A percentile compares a stretch with the other conserved stretches of the same genome.
phyloP scores from a whole-genome alignment of 2,113 vertebrate genomes.

The Platysternon megacephalum region DNA sequence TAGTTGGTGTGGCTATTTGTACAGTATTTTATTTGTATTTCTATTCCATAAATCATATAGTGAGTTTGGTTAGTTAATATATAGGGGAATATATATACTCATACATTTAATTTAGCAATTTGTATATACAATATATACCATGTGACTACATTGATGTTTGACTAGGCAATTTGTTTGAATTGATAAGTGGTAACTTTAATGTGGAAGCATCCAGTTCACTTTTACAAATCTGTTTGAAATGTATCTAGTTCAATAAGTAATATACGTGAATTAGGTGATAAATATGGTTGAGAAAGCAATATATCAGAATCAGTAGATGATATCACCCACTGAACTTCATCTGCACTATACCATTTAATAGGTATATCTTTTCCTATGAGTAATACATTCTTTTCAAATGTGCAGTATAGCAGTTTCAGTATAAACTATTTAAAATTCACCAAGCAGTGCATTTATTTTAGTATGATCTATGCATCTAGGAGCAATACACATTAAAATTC shows the following conservation, averaged over 20 bases:
- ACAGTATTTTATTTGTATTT: background rate
- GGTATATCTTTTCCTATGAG: background rate
- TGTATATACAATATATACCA: background rate
- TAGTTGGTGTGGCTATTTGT: background rate
- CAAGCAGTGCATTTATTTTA: background rate
- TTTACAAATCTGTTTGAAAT: background rate
- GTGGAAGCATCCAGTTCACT: background rate
- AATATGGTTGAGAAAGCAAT: conserved; percentile 24
- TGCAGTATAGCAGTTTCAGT: conserved; percentile 2
- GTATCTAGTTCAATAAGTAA: conserved; percentile 4
- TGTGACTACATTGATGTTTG: background rate
- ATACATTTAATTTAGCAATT: background rate
- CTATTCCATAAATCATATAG: background rate
- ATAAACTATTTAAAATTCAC: background rate
- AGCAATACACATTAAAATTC: background rate
- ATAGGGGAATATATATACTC: background rate
- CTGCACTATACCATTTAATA: background rate
- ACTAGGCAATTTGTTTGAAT: background rate
- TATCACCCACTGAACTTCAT: background rate
- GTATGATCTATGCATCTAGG: background rate
- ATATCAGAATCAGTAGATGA: background rate
- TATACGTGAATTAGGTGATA: conserved; percentile 4
- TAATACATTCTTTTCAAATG: conserved; percentile 8
- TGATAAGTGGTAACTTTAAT: conserved; percentile 10
- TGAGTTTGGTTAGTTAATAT: background rate